Evolutionary conservation across 2,113 vertebrate species (phyloP), one percentile per base, ranked within the genome.

Genomic region (Turdus rufiventris): DNA sequence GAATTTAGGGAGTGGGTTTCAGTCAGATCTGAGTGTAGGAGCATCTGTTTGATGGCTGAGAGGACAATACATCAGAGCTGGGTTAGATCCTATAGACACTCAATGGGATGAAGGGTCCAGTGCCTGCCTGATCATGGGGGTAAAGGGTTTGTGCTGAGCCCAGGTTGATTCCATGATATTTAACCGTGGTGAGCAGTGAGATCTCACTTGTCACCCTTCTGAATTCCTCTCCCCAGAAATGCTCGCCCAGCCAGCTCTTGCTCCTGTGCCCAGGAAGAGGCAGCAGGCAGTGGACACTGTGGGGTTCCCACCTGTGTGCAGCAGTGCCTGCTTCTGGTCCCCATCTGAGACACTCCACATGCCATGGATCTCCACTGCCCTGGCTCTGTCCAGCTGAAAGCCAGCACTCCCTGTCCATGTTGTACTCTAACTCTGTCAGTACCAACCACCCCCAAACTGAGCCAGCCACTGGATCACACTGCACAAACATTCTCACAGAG

Each of bases 391-490:
- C 7, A n/a, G n/a, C 31, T 53, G 61, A 85, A 90, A 78, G 40
- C 50, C 68, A 2, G 26, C 40, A 40, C 26, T 8, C 24, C 17
- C 12, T 20, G 2, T 25, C 21, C 0, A 0, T 33, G 38, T 45
- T 66, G 61, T 81, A 21, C 38, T 84, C 56, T 71, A 33, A 85
- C 34, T 34, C 14, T 5, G 0, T 62, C n/a, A 10, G 45, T 48
- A 19, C 42, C 76, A 85, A 61, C 11, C 60, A 62, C 21, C 48
- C 47, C 23, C 26, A 74, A 71, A 58, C 31, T 9, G 48, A 93
- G 33, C 36, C 15, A 57, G 38, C 5, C 63, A 40, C 48, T 62
- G 38, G 20, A 47, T 31, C 0, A 0, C 36, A 12, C 42, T 4
- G 6, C 65, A 42, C 51, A 65, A 65, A 48, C 31, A 57, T 77